These are phyloP conservation scores for Agrilus planipennis DNA, from an alignment of 1,140 invertebrate species.

Conservation along the genomic window DNA sequence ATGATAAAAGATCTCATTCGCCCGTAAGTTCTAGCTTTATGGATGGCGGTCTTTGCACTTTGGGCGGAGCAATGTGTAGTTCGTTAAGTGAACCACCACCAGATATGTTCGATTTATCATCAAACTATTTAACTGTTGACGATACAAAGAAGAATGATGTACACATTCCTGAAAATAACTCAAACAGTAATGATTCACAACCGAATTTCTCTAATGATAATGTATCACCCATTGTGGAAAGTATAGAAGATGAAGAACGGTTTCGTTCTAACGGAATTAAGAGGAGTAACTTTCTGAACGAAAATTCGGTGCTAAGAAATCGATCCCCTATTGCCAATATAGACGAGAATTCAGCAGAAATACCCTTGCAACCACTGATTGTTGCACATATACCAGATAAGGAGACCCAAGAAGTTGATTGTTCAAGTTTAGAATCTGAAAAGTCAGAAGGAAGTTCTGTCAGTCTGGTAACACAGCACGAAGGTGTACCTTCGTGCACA, in stretches of 20 bases:
- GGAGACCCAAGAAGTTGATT: slow-evolving; percentile 2
- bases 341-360: slow-evolving; percentile 24
- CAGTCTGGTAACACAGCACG: too few species aligned
- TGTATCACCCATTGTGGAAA: not conserved
- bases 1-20: not conserved
- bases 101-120: slow-evolving; percentile 31
- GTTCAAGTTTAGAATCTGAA: too few species aligned
- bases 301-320: slow-evolving; percentile 3
- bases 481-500: too few species aligned
- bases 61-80: slow-evolving; percentile 30
- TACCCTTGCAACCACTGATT: slow-evolving; percentile 27
- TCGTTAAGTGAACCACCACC: slow-evolving; percentile 32
- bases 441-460: too few species aligned
- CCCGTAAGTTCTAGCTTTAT: not conserved
- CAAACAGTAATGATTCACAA: not conserved
- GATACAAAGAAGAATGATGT: not conserved
- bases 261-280: too few species aligned
- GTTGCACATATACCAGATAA: slow-evolving; percentile 8
- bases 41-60: slow-evolving; percentile 21
- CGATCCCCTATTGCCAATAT: slow-evolving; percentile 15
- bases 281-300: not conserved
- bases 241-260: not conserved
- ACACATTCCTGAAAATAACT: not conserved
- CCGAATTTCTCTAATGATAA: not conserved
- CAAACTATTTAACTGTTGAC: not conserved